Conservation (phyloP, 2,888 invertebrate species). For the Endotricha flammealis region DNA sequence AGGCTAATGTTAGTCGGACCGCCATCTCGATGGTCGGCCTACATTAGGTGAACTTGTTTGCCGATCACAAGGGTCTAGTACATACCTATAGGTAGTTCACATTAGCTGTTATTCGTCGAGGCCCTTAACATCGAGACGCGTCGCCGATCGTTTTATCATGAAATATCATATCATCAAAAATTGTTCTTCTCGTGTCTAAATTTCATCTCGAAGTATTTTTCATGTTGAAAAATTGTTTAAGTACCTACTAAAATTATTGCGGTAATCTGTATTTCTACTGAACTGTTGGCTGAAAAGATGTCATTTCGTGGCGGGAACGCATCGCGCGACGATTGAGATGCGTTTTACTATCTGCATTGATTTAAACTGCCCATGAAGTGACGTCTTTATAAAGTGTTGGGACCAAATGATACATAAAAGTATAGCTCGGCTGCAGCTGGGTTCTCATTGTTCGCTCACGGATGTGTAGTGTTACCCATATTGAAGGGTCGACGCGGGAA, state of each 20-base stretch:
- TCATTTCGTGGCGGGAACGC: constrained; percentile 18
- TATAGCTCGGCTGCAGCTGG: constrained; percentile 12
- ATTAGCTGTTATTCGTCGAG: background rate
- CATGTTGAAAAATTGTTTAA: constrained; percentile 28
- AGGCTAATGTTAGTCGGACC: constrained; percentile 13
- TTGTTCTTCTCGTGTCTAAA: constrained; percentile 20
- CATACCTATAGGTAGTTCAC: too few relatives aligned
- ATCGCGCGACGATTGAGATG: background rate
- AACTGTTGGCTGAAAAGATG: constrained; percentile 33
- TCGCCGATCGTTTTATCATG: constrained; percentile 21
- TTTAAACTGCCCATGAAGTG: too few relatives aligned
- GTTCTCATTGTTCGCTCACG: constrained; percentile 6
- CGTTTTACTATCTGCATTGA: constrained; percentile 14
- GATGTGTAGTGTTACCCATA: too few relatives aligned
- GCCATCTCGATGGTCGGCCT: background rate
- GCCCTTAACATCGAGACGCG: constrained; percentile 10
- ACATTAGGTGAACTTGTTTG: too few relatives aligned
- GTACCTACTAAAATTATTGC: constrained; percentile 21
- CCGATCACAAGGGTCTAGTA: too few relatives aligned
- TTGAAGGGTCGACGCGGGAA: too few relatives aligned
- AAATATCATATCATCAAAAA: constrained; percentile 25
- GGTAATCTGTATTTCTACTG: constrained; percentile 29
- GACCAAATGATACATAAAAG: constrained; percentile 45
- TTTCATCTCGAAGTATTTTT: constrained; percentile 28
- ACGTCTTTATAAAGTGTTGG: constrained; percentile 57